phyloP scores from a whole-genome alignment of 2,113 vertebrate species.

The Murina feae region DNA sequence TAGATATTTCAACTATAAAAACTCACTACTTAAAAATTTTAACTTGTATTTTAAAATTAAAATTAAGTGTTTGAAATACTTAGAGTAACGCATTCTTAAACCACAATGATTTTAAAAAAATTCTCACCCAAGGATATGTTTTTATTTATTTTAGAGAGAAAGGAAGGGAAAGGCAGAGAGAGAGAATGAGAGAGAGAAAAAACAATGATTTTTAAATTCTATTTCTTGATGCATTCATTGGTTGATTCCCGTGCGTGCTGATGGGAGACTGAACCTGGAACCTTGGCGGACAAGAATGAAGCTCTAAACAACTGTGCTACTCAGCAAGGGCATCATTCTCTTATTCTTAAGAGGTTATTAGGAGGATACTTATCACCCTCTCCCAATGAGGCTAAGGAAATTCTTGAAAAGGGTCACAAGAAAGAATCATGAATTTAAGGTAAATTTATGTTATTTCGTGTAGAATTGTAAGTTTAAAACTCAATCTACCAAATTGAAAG shows the following conservation, averaged over 20 bases:
- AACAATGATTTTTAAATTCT: no score
- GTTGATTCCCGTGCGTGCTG: not conserved
- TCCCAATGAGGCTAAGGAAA: not conserved
- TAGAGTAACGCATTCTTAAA: not conserved
- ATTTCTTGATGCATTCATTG: no score
- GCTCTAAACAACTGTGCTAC: no score
- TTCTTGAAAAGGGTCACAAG: not conserved
- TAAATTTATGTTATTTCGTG: not conserved
- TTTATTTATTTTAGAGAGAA: not conserved
- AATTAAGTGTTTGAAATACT: not conserved
- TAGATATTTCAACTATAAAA: not conserved
- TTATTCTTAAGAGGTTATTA: not conserved
- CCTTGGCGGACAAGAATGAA: no score
- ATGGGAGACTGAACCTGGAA: not conserved
- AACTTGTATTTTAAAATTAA: not conserved
- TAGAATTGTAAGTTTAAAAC: not conserved
- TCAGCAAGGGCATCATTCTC: not conserved
- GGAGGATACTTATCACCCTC: not conserved
- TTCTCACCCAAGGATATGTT: no score
- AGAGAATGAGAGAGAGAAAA: no score
- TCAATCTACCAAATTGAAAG: not conserved
- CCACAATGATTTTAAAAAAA: not conserved
- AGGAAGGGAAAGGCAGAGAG: no score
- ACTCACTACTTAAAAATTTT: not conserved
- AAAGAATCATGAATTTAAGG: not conserved